Evolutionary conservation across 35 echinoderm and acorn worm species (phyloP).

Genomic region (Strongylocentrotus purpuratus): DNA sequence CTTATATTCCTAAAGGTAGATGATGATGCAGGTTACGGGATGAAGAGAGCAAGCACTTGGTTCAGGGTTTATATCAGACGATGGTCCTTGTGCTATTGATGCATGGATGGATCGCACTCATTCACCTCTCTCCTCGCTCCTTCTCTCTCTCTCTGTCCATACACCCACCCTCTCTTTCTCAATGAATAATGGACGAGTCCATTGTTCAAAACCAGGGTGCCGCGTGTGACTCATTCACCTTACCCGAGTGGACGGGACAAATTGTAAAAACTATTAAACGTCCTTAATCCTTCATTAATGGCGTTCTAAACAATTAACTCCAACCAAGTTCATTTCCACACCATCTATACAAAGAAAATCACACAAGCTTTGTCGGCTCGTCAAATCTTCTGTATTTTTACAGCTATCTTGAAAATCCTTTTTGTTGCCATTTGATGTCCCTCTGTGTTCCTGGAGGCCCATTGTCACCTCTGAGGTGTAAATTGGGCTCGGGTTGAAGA

Average conservation of each 20-base stretch:
- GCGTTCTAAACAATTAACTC: background rate
- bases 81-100: background rate
- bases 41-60: background rate
- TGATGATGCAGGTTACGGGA: background rate
- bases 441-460: background rate
- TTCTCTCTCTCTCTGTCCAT: background rate
- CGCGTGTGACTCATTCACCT: conserved; percentile 14
- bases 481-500: background rate
- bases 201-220: conserved; percentile 6
- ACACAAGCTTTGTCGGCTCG: background rate
- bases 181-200: conserved; percentile 25
- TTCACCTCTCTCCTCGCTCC: background rate
- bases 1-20: background rate
- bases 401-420: conserved; percentile 1
- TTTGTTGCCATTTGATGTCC: conserved; percentile 17
- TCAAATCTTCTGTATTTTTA: conserved; percentile 21
- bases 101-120: background rate
- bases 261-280: background rate
- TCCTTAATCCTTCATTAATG: background rate
- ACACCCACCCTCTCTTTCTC: background rate
- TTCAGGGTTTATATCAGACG: background rate
- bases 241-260: background rate
- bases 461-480: background rate
- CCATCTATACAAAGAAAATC: conserved; percentile 11
- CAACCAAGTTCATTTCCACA: background rate